phyloP scores from a whole-genome alignment of 92 coral and sea anemone genomes.

The Phenganax stokvisi region DNA sequence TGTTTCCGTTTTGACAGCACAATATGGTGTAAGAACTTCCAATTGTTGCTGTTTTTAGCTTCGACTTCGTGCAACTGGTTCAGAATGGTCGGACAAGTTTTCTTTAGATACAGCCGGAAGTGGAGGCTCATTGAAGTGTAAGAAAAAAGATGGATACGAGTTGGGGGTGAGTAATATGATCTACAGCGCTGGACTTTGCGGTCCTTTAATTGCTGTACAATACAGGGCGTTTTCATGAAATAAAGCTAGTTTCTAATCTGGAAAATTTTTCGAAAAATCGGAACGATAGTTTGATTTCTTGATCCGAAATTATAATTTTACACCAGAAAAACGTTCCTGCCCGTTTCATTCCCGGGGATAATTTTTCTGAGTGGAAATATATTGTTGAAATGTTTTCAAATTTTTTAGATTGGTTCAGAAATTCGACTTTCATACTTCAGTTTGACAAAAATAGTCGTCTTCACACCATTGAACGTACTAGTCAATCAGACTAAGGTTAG shows the following conservation, averaged over 20 bases:
- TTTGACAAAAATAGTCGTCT: constrained; percentile 86
- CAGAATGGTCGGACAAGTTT: constrained; percentile 83
- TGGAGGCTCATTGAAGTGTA: constrained; percentile 72
- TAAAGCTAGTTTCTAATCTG: too few species aligned
- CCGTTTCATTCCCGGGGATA: too few species aligned
- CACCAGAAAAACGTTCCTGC: too few species aligned
- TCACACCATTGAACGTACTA: constrained; percentile 77
- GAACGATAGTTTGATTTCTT: too few species aligned
- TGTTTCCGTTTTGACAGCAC: too few species aligned
- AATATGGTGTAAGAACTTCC: background rate
- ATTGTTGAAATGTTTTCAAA: background rate
- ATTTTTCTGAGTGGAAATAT: too few species aligned
- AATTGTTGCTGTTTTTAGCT: constrained; percentile 47
- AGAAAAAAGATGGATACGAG: constrained; percentile 57
- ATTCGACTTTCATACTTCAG: constrained; percentile 88
- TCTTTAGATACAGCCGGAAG: constrained; percentile 95
- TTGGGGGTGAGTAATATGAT: constrained; percentile 56
- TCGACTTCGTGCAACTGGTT: constrained; percentile 56
- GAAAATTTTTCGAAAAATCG: too few species aligned
- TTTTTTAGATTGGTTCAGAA: constrained; percentile 78
- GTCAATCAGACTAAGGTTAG: constrained; percentile 79
- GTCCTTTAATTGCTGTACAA: background rate
- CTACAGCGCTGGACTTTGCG: background rate
- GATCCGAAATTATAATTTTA: too few species aligned
- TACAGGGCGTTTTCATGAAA: too few species aligned